Base-by-base conservation (phyloP, 2,797 vertebrate genomes). In the Myotis myotis region DNA sequence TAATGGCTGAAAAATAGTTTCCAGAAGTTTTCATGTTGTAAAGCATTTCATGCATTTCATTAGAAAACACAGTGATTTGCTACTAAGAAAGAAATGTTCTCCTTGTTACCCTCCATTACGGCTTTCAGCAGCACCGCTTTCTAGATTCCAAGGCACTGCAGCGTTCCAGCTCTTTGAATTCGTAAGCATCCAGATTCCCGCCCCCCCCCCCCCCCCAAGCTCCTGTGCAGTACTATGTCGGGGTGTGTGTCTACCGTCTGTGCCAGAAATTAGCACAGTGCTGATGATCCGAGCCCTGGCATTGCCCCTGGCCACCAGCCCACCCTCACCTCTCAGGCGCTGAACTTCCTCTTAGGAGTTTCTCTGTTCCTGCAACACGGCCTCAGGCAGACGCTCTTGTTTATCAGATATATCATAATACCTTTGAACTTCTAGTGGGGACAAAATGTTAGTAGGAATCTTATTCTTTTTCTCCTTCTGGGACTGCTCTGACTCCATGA, bases 201-300 rank as follows among this genome's bases (percentile, higher is more conserved):
- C 66, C 41, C 41, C n/a, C 8, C 8, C 4, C 66, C 38, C 8
- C 6, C 5, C 66, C 19, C 25, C 15, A 12, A 70, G 36, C 30
- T 3, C 1, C 3, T 0, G 15, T 4, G 16, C 22, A 41, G 30
- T 30, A 1, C 36, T 41, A 0, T 20, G 6, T 30, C 9, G 19
- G 75, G 23, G n/a, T 17, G 38, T 41, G 25, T 60, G 72, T 53
- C 41, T 38, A 22, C 25, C 3, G 33, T 20, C 12, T 0, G 17
- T 70, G 23, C 13, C 82, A 78, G 64, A 70, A 64, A 83, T 49
- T 75, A 66, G 57, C n/a, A 38, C 19, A n/a, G 12, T 6, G 33
- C 49, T 81, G 10, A 44, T 20, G 25, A 60, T 25, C 41, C 17
- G 33, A 82, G 41, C 4, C 41, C 49, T 17, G 20, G 79, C 22